These are phyloP conservation scores for Cyphomyrus plagiostoma DNA, from an alignment of 2,113 vertebrate genomes.

Conservation along the genomic window DNA sequence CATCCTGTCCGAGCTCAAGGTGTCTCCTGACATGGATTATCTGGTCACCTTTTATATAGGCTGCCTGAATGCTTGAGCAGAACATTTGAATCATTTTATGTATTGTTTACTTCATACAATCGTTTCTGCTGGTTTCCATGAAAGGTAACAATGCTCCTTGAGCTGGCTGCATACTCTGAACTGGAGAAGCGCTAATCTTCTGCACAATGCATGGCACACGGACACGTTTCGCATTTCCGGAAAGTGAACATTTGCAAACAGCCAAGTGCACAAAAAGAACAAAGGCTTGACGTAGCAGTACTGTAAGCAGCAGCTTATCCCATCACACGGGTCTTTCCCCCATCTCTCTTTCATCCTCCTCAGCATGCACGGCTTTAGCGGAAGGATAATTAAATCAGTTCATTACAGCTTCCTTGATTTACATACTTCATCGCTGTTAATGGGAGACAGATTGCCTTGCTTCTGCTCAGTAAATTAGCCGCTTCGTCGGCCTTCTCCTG, in stretches of 20 bases:
- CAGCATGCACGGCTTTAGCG: not conserved
- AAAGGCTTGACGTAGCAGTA: not conserved
- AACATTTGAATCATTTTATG: not conserved
- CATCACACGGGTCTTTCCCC: not conserved
- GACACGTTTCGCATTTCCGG: not conserved
- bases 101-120: not conserved
- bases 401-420: slow-evolving; percentile 22
- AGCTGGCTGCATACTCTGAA: not conserved
- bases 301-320: not conserved
- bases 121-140: not conserved
- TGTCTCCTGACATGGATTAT: not conserved
- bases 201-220: not conserved
- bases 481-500: not conserved
- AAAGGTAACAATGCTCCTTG: not conserved
- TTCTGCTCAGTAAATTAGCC: slow-evolving; percentile 13
- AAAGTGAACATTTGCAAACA: not conserved
- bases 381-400: slow-evolving; percentile 20
- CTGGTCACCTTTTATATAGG: not conserved
- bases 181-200: not conserved
- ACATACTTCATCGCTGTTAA: slow-evolving; percentile 8
- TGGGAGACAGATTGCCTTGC: slow-evolving; percentile 19
- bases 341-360: not conserved
- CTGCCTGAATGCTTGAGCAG: not conserved
- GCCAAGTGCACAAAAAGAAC: not conserved
- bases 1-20: not conserved